A percentile compares a stretch with the other conserved stretches of the same genome.
phyloP scores from a whole-genome alignment of 2,888 invertebrate species.

The Diarsia brunnea region DNA sequence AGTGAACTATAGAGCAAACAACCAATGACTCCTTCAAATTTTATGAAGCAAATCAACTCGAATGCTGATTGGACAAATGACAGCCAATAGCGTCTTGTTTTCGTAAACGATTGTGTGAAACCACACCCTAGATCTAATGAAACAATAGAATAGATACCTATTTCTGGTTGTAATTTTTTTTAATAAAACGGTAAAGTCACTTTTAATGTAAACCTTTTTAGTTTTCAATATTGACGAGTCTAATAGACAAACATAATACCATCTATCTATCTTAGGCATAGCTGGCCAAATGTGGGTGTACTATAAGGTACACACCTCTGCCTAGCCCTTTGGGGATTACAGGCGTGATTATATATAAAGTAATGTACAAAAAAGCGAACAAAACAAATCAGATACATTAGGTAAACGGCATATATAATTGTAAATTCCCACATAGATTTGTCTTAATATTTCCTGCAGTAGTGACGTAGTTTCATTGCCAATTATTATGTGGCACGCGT shows the following conservation, averaged over 20 bases:
- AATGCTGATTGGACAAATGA: conserved; percentile 24
- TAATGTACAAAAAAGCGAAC: neutral
- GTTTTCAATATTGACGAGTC: neutral
- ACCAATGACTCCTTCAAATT: conserved; percentile 24
- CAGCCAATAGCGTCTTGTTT: conserved; percentile 26
- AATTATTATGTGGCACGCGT: conserved; percentile 23
- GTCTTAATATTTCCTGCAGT: conserved; percentile 41
- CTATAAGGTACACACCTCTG: too few relatives aligned
- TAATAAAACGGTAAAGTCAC: neutral
- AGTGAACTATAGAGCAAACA: neutral
- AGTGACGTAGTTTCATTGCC: conserved; percentile 27
- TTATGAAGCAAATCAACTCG: neutral
- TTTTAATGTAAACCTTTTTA: neutral
- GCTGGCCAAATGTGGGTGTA: too few relatives aligned
- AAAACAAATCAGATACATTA: neutral
- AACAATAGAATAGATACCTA: neutral
- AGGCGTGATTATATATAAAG: too few relatives aligned
- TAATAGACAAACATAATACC: neutral
- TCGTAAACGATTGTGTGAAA: conserved; percentile 18
- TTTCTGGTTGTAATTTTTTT: neutral
- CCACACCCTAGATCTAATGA: conserved; percentile 16
- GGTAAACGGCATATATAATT: neutral
- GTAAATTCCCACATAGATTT: conserved; percentile 46
- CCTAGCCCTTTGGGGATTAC: too few relatives aligned
- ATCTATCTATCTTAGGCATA: too few relatives aligned